phyloP scores from a whole-genome alignment of 1,140 invertebrate genomes.

The Saccostrea cuccullata region DNA sequence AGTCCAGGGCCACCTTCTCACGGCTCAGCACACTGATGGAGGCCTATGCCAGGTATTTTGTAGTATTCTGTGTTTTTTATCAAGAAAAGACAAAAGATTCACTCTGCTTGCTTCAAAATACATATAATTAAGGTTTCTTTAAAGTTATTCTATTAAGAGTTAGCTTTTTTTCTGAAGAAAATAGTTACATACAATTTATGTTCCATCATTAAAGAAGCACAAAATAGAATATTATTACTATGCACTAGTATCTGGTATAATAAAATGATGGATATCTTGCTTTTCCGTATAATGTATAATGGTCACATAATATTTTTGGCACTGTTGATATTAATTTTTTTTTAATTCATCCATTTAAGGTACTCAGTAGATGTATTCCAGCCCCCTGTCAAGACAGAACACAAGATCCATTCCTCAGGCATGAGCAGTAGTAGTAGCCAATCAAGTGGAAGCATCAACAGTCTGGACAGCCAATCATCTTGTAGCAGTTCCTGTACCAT shows the following conservation, averaged over 20 bases:
- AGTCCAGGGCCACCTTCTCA: conserved; percentile 79
- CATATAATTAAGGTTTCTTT: no score
- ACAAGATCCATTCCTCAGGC: conserved; percentile 61
- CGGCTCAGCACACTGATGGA: conserved; percentile 78
- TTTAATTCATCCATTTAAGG: conserved; percentile 58
- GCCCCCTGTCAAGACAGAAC: conserved; percentile 72
- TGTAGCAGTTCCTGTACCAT: conserved; percentile 73
- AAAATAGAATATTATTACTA: no score
- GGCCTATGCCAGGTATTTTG: conserved; percentile 76
- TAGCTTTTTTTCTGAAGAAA: no score
- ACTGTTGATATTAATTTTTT: background rate
- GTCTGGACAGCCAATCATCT: conserved; percentile 74
- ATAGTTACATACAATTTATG: no score
- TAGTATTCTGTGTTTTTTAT: background rate
- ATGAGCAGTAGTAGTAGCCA: conserved; percentile 71
- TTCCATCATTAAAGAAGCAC: no score
- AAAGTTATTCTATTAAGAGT: no score
- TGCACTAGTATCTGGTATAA: no score
- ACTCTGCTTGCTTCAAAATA: background rate
- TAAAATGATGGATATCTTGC: no score
- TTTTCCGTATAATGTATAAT: no score
- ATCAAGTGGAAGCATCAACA: conserved; percentile 72
- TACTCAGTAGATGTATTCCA: conserved; percentile 78
- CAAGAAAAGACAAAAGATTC: background rate
- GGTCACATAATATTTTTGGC: no score